phyloP scores from a whole-genome alignment of 2,888 invertebrate genomes.

The Eucriotettix oculatus region DNA sequence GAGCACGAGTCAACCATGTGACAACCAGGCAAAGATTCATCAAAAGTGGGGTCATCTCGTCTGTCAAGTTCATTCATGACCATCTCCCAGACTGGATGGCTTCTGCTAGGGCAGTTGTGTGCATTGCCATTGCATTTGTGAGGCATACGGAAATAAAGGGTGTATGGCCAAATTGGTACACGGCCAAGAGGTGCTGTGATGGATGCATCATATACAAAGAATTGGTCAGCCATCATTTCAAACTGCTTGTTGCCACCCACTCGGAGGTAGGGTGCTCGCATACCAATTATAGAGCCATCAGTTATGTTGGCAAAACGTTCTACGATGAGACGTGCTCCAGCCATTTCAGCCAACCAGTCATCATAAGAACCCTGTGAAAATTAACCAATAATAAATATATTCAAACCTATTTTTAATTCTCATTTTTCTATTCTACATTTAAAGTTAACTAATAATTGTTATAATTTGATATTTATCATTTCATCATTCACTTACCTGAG shows the following conservation, averaged over 20 bases:
- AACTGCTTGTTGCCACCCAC: constrained; percentile 91
- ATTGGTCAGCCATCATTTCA: constrained; percentile 93
- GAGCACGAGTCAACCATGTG: constrained; percentile 91
- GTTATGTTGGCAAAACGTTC: constrained; percentile 85
- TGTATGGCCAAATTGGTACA: constrained; percentile 94
- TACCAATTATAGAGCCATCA: constrained; percentile 76
- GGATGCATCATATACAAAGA: constrained; percentile 87
- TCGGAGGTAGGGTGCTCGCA: constrained; percentile 74
- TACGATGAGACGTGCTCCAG: constrained; percentile 69
- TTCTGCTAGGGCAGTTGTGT: constrained; percentile 65
- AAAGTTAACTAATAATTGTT: no score
- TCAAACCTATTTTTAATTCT: no score
- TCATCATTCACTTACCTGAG: constrained; percentile 23
- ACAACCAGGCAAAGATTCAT: constrained; percentile 84
- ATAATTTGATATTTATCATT: no score
- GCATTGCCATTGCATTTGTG: constrained; percentile 91
- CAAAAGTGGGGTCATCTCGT: constrained; percentile 84
- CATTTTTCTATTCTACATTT: no score
- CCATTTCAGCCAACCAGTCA: constrained; percentile 91
- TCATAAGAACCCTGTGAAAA: constrained; percentile 51
- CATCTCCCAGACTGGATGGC: constrained; percentile 92
- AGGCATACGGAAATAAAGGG: constrained; percentile 89
- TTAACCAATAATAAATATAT: no score
- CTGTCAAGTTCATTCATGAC: constrained; percentile 90
- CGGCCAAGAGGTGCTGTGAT: constrained; percentile 78